These are phyloP conservation scores for Acromyrmex charruanus DNA, from an alignment of 1,140 invertebrate species.

Conservation along the genomic window DNA sequence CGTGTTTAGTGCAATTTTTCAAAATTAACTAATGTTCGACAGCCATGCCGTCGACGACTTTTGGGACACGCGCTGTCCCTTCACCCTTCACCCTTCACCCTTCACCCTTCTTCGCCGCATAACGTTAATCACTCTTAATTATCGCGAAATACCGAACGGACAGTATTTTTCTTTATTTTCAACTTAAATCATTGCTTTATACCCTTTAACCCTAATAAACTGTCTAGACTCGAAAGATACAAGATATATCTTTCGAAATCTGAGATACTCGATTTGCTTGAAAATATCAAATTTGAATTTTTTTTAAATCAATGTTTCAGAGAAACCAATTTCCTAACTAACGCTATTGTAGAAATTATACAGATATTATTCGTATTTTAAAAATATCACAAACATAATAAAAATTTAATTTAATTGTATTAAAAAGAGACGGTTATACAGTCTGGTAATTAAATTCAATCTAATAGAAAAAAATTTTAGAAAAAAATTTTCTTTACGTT, in stretches of 20 bases:
- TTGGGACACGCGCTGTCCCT: conserved; percentile 44
- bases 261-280: not conserved
- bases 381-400: not conserved
- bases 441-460: not conserved
- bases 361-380: not conserved
- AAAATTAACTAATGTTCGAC: conserved; percentile 85
- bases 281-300: not conserved
- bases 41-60: conserved; percentile 64
- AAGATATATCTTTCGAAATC: not conserved
- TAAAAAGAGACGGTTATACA: not conserved
- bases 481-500: not conserved
- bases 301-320: not conserved
- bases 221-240: not conserved
- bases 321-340: not conserved
- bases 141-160: conserved; percentile 49
- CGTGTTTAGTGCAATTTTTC: conserved; percentile 80
- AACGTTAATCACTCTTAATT: conserved; percentile 78
- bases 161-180: conserved; percentile 32
- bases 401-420: not conserved
- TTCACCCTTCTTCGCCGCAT: conserved; percentile 24
- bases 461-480: not conserved
- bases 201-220: not conserved
- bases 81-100: conserved; percentile 5
- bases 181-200: not conserved
- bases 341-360: not conserved